These are phyloP conservation scores for Neoarius graeffei DNA, from an alignment of 2,113 vertebrate genomes.

Conservation along the genomic window DNA sequence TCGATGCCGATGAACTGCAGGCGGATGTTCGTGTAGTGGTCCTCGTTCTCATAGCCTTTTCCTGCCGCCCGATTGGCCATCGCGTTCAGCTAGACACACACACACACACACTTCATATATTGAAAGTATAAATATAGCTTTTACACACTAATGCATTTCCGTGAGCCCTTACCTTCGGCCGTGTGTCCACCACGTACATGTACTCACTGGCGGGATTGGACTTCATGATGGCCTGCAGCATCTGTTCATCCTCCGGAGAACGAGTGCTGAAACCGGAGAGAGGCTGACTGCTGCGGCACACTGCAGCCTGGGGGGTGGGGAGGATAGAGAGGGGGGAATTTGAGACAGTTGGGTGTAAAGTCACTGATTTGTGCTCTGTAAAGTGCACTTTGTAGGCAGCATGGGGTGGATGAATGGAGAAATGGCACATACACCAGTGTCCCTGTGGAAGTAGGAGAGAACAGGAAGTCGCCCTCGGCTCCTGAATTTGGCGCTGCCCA, in stretches of 20 bases:
- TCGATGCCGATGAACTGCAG: constrained; percentile 98
- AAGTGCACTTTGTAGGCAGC: neutral
- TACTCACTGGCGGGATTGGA: constrained; percentile 91
- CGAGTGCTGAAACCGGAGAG: constrained; percentile 94
- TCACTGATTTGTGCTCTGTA: neutral
- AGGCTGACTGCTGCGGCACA: constrained; percentile 95
- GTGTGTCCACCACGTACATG: constrained; percentile 94
- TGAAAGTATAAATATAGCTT: neutral
- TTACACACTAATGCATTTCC: neutral
- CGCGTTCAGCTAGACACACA: constrained; percentile 83
- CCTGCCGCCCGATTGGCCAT: constrained; percentile 96
- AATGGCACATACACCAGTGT: constrained; percentile 81
- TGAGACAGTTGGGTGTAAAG: neutral
- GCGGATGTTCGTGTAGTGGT: constrained; percentile 96
- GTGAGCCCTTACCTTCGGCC: constrained; percentile 84
- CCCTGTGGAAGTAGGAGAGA: constrained; percentile 88
- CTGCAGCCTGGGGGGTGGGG: constrained; percentile 77
- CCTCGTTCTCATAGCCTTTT: constrained; percentile 96
- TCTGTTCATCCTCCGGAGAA: constrained; percentile 92
- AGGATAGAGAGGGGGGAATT: neutral
- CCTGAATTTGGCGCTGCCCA: constrained; percentile 92
- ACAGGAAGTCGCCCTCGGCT: constrained; percentile 91
- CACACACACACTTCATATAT: constrained; percentile 38
- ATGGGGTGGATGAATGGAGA: neutral
- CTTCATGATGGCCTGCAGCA: constrained; percentile 92